These are phyloP conservation scores for Drosophila rubida DNA, from an alignment of 2,888 invertebrate species.

Conservation along the genomic window DNA sequence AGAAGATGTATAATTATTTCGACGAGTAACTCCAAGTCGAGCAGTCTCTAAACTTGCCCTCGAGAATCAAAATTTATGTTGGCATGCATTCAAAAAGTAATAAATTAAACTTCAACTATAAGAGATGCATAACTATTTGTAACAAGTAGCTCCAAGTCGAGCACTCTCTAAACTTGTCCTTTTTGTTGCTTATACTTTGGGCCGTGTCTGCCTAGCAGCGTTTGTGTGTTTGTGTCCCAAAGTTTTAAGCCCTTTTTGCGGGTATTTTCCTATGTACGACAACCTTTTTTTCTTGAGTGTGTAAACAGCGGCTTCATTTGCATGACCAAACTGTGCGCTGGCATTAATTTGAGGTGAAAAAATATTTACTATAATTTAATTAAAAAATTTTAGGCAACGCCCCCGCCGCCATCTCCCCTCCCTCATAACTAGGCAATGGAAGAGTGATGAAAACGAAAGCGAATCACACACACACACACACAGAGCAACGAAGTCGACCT, in stretches of 20 bases:
- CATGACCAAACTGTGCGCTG: slow-evolving; percentile 5
- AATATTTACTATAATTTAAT: slow-evolving; percentile 19
- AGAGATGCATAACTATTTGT: neutral
- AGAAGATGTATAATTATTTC: too few species aligned
- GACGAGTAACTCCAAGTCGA: too few species aligned
- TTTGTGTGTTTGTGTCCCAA: slow-evolving; percentile 21
- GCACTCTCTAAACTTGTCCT: neutral
- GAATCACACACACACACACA: neutral
- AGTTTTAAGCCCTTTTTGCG: slow-evolving; percentile 15
- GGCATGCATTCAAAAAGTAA: too few species aligned
- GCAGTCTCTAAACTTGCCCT: too few species aligned
- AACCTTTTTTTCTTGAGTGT: slow-evolving; percentile 17
- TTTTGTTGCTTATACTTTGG: neutral
- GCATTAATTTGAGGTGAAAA: slow-evolving; percentile 1
- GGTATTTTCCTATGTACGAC: slow-evolving; percentile 7
- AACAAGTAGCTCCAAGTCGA: neutral
- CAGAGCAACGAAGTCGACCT: slow-evolving; percentile 40
- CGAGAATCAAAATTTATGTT: too few species aligned
- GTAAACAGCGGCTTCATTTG: slow-evolving; percentile 15
- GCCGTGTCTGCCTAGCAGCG: slow-evolving; percentile 14
- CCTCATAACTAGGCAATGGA: slow-evolving; percentile 49
- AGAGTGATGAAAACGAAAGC: slow-evolving; percentile 43
- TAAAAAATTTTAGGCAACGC: neutral
- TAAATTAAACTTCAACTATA: neutral
- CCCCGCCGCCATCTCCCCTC: slow-evolving; percentile 8